Percentiles rank a stretch among this genome's conserved stretches.
phyloP scores from a whole-genome alignment of 2,113 vertebrate species.

The Bubo scandiacus region DNA sequence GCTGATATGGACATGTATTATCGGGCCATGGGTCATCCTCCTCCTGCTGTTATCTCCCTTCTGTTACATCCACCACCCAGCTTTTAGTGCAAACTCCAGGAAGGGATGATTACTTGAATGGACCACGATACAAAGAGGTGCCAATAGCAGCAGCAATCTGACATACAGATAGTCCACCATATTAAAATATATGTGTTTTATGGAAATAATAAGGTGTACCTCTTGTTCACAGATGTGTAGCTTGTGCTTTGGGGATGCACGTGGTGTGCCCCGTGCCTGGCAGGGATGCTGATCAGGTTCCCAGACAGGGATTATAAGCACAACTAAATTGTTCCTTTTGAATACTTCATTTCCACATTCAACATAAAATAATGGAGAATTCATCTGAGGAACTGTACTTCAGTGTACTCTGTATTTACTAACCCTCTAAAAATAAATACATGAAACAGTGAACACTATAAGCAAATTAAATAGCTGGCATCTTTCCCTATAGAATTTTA shows the following conservation, averaged over 20 bases:
- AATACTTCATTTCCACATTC: not conserved
- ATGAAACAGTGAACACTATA: not conserved
- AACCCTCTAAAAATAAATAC: not conserved
- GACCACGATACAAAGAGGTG: not conserved
- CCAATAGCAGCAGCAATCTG: not conserved
- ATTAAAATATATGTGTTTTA: not conserved
- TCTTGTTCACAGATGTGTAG: not conserved
- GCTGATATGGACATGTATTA: not conserved
- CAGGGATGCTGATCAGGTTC: not conserved
- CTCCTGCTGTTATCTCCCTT: not conserved
- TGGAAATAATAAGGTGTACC: not conserved
- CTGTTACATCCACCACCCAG: not conserved
- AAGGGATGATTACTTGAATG: not conserved
- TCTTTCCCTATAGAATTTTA: not conserved
- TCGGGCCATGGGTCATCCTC: not conserved
- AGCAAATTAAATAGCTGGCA: not conserved
- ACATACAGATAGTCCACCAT: rapidly evolving
- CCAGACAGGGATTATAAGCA: not conserved
- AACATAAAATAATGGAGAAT: not conserved
- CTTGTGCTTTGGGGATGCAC: not conserved
- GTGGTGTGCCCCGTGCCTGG: not conserved
- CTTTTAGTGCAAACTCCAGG: not conserved
- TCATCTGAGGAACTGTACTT: not conserved
- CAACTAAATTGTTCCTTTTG: not conserved
- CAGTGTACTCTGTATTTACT: not conserved